phyloP scores from a whole-genome alignment of 2,888 invertebrate species.

The Fabriciana adippe region DNA sequence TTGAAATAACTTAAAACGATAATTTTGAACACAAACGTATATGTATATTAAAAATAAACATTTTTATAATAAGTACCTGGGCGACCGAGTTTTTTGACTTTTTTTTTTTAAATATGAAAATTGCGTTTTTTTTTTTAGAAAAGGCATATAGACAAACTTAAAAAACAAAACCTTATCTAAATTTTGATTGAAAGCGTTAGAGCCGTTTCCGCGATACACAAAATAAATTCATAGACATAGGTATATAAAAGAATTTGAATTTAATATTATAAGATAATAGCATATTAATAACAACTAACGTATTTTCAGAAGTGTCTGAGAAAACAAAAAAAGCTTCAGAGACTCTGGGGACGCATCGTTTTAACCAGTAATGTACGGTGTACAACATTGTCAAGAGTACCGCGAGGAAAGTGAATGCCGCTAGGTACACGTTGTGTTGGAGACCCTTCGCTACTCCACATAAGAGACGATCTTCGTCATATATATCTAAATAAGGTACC shows the following conservation, averaged over 20 bases:
- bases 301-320: constrained; percentile 66
- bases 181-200: no score
- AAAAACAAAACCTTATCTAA: no score
- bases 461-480: constrained; percentile 67
- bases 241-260: not conserved
- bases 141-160: not conserved
- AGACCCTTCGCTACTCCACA: constrained; percentile 54
- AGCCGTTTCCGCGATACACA: no score
- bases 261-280: not conserved
- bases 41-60: no score
- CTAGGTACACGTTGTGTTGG: constrained; percentile 62
- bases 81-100: no score
- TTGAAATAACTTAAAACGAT: no score
- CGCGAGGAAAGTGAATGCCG: constrained; percentile 62
- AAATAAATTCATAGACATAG: no score
- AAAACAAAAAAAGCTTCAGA: constrained; percentile 74
- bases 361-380: constrained; percentile 69
- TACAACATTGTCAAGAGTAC: constrained; percentile 62
- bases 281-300: constrained; percentile 49
- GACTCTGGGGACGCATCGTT: constrained; percentile 68
- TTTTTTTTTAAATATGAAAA: no score
- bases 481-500: constrained; percentile 55
- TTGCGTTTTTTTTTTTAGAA: no score
- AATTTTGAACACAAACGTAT: no score
- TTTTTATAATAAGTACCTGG: no score